Evolutionary conservation across 2,797 vertebrate species (phyloP).

Genomic region (Parambassis ranga): DNA sequence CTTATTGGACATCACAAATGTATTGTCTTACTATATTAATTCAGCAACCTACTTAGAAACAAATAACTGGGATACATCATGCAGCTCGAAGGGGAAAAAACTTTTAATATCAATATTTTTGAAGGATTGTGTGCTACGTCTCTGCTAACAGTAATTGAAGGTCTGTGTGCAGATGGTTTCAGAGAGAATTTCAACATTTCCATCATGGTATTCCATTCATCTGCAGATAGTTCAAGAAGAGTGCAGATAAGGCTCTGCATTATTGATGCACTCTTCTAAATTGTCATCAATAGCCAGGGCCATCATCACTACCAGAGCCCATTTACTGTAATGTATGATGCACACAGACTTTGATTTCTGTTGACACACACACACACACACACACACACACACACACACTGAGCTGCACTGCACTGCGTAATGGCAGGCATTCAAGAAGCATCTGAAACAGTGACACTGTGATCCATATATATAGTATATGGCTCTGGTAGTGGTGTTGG

Average conservation of each 20-base stretch:
- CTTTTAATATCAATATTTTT: background rate
- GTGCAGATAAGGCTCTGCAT: slow-evolving; percentile 35
- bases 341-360: slow-evolving; percentile 29
- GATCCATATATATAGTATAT: slow-evolving; percentile 18
- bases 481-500: background rate
- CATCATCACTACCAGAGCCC: background rate
- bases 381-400: no score
- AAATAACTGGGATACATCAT: background rate
- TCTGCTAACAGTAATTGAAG: slow-evolving; percentile 2
- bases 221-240: slow-evolving; percentile 8
- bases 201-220: slow-evolving; percentile 5
- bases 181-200: background rate
- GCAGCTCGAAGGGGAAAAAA: background rate
- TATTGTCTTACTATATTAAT: background rate
- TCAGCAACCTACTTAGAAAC: background rate
- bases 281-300: slow-evolving; percentile 22
- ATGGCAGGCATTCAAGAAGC: slow-evolving; percentile 9
- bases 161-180: background rate
- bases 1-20: background rate
- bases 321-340: slow-evolving; percentile 24
- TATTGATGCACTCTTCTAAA: slow-evolving; percentile 37
- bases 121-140: background rate
- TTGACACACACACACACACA: no score
- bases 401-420: slow-evolving; percentile 1
- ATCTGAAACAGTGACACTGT: background rate